Base-by-base conservation (phyloP, 1,140 invertebrate genomes). In the Drosophila guanche region DNA sequence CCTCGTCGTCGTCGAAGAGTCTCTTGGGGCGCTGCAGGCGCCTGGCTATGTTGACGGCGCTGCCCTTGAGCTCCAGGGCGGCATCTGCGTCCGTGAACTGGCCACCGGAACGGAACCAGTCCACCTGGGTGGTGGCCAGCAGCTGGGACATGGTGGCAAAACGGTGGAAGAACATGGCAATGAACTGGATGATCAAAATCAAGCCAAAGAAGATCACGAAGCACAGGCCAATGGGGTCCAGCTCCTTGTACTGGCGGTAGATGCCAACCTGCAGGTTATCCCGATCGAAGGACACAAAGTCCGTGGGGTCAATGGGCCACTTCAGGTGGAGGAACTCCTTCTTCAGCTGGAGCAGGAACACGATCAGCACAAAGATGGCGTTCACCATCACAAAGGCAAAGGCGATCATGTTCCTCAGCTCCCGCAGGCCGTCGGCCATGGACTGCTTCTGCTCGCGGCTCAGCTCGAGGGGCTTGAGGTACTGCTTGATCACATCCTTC, bases 311-410 rank as follows among this genome's bases (percentile, higher is more conserved):
- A 47, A 95, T 93, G 5, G 95, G 95, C 95, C 95, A 97, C 57
- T 94, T 92, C 0, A 96, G 72, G 76, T 96, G 94, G 16, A 96
- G 86, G 62, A 92, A 90, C 63, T 96, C 94, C 90, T 96, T 96
- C 71, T 96, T 94, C 45, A 96, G 90, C 92, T 97, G 96, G 68
- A 97, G 93, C 42, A 97, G 92, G 68, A 97, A 95, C 0, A 97
- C 94, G 45, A 96, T 94, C 16, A 97, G 91, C 22, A 97, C 95
- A 91, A 97, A 98, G 2, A 97, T 92, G 5, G 95, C 94, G 90
- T 98, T 98, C 2, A 97, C 91, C 95, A 97, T 97, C 50, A 96
- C 95, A 90, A 97, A 97, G 43, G 95, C 95, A 76, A 96, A 95
- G 1, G 95, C 93, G 58, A 94, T 93, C 75, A 95, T 94, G 86